Evolutionary conservation across 2,797 vertebrate genomes (phyloP).

Genomic region (Enteromius viviparus): DNA sequence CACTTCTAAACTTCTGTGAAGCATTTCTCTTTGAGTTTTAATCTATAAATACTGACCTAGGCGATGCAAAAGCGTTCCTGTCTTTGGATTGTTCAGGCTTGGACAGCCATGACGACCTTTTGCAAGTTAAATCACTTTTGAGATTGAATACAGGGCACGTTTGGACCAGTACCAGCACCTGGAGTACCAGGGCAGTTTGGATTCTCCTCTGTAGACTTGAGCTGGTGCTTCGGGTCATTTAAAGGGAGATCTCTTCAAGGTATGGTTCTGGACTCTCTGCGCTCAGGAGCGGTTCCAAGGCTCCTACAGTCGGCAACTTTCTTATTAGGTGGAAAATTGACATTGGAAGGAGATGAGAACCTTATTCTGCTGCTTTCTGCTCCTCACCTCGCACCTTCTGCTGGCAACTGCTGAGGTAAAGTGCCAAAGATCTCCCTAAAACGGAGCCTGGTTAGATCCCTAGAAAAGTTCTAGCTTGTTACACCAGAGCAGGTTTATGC

Average conservation of each 20-base stretch:
- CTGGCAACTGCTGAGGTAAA: conserved; percentile 89
- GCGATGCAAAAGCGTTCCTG: conserved; percentile 10
- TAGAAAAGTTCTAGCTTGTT: not conserved
- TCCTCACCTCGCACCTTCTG: conserved; percentile 89
- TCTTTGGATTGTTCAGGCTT: conserved; percentile 59
- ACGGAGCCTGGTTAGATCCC: not conserved
- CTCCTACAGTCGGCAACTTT: conserved; percentile 83
- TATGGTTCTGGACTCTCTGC: conserved; percentile 89
- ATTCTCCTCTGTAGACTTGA: conserved; percentile 28
- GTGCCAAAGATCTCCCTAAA: conserved; percentile 36
- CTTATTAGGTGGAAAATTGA: conserved; percentile 76
- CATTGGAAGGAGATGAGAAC: conserved; percentile 93
- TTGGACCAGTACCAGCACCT: conserved; percentile 62
- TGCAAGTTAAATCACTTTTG: conserved; percentile 54
- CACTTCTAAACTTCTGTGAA: not conserved
- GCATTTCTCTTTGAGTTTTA: conserved; percentile 1
- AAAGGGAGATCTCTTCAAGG: conserved; percentile 79
- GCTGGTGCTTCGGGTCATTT: conserved; percentile 53
- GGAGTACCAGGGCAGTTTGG: conserved; percentile 33
- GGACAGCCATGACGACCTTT: conserved; percentile 76
- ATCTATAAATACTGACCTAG: not conserved
- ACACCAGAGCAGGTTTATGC: not conserved
- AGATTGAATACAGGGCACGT: conserved; percentile 44
- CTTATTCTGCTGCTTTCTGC: conserved; percentile 87
- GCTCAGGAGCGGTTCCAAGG: conserved; percentile 89